Conservation (phyloP, 2,888 invertebrate genomes). For the Entomobrya multifasciata region DNA sequence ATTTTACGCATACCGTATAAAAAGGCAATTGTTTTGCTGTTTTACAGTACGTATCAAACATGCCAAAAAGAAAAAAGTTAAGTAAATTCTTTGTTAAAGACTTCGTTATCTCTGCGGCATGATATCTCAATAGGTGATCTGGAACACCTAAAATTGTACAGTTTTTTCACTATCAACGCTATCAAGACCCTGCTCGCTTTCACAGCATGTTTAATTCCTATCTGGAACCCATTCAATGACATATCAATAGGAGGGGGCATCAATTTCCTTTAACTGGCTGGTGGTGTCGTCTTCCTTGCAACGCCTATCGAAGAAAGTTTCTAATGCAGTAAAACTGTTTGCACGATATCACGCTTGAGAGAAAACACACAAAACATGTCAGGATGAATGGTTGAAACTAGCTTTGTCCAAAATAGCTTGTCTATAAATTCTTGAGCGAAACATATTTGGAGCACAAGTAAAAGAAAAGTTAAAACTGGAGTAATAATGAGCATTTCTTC, state of each 20-base stretch:
- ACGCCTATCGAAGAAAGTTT: background rate
- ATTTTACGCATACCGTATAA: too few relatives aligned
- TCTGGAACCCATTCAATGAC: slow-evolving; percentile 36
- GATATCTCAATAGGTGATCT: slow-evolving; percentile 7
- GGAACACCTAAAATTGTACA: background rate
- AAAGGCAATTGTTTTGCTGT: too few relatives aligned
- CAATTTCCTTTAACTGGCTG: background rate
- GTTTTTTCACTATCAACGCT: too few relatives aligned
- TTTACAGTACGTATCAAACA: too few relatives aligned
- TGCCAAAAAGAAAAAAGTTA: background rate
- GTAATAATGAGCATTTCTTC: too few relatives aligned
- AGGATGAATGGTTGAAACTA: too few relatives aligned
- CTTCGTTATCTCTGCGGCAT: background rate
- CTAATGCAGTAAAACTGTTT: too few relatives aligned
- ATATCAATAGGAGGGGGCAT: background rate
- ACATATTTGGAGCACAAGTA: too few relatives aligned
- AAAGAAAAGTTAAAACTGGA: too few relatives aligned
- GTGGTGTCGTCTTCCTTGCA: background rate
- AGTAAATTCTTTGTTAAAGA: background rate
- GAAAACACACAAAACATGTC: background rate
- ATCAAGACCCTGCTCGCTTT: background rate
- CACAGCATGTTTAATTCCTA: slow-evolving; percentile 30
- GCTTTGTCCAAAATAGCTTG: background rate
- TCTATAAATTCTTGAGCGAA: too few relatives aligned
- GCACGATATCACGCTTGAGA: background rate